A percentile compares a stretch with the other conserved stretches of the same genome.
phyloP scores from a whole-genome alignment of 2,797 vertebrate genomes.

The Manis javanica region DNA sequence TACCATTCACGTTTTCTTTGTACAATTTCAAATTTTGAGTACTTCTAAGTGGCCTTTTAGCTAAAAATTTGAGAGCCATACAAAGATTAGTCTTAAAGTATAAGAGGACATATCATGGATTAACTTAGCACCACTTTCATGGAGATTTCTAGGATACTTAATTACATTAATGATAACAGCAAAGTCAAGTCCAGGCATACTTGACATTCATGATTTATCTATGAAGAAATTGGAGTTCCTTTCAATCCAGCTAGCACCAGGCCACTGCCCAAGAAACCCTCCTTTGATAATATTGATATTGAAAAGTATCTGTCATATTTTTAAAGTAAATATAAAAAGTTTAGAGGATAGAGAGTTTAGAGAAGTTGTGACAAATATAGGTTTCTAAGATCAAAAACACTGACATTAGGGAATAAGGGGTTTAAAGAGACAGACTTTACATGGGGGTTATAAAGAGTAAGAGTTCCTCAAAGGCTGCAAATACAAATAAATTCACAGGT shows the following conservation, averaged over 20 bases:
- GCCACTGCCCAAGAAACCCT: not conserved
- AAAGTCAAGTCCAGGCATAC: not conserved
- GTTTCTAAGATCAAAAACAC: conserved; percentile 27
- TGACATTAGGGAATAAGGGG: not conserved
- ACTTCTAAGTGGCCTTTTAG: not conserved
- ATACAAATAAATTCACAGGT: not conserved
- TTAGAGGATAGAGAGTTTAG: not conserved
- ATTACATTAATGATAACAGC: not conserved
- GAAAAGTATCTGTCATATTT: not conserved
- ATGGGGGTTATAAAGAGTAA: not conserved
- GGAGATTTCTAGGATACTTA: not conserved
- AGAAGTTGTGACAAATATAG: conserved; percentile 18
- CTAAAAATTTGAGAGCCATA: conserved; percentile 27
- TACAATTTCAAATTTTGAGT: not conserved
- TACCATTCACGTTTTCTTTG: not conserved
- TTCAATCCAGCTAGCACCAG: not conserved
- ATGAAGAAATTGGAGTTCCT: not conserved
- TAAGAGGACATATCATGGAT: not conserved
- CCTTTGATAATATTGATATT: not conserved
- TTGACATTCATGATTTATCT: not conserved
- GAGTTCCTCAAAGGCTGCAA: not conserved
- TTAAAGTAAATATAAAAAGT: not conserved
- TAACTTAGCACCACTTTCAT: not conserved
- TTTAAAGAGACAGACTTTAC: not conserved
- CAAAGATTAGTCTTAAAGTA: not conserved